Evolutionary conservation across 2,888 invertebrate species (phyloP).

Genomic region (Apantesis nais): DNA sequence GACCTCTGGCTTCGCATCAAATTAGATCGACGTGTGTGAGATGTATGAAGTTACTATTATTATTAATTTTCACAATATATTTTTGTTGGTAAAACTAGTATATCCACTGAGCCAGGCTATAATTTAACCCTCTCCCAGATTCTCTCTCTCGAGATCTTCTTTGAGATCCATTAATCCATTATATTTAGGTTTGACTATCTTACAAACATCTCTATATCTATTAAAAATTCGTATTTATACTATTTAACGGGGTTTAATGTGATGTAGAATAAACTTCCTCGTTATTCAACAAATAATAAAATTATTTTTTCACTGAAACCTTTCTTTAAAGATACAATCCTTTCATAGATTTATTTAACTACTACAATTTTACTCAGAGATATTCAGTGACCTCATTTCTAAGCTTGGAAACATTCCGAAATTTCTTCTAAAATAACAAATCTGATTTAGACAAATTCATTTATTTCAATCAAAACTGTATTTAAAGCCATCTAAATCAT

Average conservation of each 20-base stretch:
- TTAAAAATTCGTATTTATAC: too few relatives aligned
- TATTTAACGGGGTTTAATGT: too few relatives aligned
- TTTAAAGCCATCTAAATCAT: slow-evolving; percentile 31
- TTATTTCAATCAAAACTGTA: slow-evolving; percentile 12
- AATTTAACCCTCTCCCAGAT: background rate
- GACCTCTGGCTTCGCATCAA: too few relatives aligned
- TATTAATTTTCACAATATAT: too few relatives aligned
- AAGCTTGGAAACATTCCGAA: background rate
- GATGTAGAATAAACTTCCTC: too few relatives aligned
- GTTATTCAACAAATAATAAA: too few relatives aligned
- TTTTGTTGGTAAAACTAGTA: background rate
- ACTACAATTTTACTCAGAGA: background rate
- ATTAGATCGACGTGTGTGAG: too few relatives aligned
- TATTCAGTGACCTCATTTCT: background rate
- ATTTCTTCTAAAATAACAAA: background rate
- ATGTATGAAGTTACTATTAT: background rate
- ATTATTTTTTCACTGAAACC: too few relatives aligned
- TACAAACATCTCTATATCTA: too few relatives aligned
- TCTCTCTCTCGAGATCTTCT: too few relatives aligned
- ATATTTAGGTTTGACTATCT: too few relatives aligned
- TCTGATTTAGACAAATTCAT: background rate
- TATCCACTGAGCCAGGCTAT: background rate
- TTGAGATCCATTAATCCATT: too few relatives aligned
- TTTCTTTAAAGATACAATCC: background rate
- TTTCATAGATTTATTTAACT: background rate